These are phyloP conservation scores for Arctia plantaginis DNA, from an alignment of 2,888 invertebrate species.

Conservation along the genomic window DNA sequence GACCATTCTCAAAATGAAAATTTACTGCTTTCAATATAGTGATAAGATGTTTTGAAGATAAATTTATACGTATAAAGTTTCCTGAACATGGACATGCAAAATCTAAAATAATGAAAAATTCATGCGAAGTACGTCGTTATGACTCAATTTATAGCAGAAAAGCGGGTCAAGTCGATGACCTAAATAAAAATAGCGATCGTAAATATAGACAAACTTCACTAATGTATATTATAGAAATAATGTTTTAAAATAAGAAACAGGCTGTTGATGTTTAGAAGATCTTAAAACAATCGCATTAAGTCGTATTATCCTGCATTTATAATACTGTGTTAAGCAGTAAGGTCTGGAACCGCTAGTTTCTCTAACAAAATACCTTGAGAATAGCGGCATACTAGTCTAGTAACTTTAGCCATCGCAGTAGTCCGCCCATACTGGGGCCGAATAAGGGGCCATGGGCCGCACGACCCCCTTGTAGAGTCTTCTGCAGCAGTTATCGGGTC, in stretches of 20 bases:
- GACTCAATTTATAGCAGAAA: conserved; percentile 9
- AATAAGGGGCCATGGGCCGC: no score
- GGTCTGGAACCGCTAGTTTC: no score
- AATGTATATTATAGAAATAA: background rate
- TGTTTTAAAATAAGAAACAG: background rate
- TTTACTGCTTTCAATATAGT: background rate
- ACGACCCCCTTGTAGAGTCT: no score
- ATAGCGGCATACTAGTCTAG: no score
- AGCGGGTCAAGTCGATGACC: conserved; percentile 5
- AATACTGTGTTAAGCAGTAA: no score
- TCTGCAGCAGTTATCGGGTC: no score
- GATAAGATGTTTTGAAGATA: background rate
- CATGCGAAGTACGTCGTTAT: conserved; percentile 17
- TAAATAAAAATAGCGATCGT: conserved; percentile 6
- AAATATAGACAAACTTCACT: background rate
- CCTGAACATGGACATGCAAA: conserved; percentile 6
- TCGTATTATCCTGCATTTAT: no score
- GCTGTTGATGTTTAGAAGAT: background rate
- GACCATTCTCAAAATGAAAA: background rate
- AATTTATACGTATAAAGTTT: background rate
- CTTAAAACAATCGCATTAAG: no score
- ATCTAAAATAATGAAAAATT: conserved; percentile 21
- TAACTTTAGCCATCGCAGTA: no score
- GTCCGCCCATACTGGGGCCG: no score
- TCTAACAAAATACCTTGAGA: no score